Percentiles rank a stretch among this genome's conserved stretches.
phyloP scores from a whole-genome alignment of 2,113 vertebrate species.

The Gymnorhina tibicen region DNA sequence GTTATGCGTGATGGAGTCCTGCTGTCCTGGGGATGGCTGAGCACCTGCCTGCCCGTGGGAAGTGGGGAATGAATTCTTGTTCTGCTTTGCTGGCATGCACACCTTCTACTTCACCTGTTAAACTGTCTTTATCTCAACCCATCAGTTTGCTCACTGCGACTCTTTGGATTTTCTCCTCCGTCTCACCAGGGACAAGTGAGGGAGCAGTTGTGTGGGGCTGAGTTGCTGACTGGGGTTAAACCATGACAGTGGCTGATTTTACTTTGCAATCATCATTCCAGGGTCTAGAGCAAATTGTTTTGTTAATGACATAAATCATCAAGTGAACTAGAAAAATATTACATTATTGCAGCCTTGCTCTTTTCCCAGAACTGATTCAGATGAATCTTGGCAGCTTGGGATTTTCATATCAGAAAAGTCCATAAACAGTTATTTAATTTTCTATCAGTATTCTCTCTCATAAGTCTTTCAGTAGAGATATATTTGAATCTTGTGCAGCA shows the following conservation, averaged over 20 bases:
- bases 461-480: background rate
- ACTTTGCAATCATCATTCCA: background rate
- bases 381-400: slow-evolving; percentile 1
- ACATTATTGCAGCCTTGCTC: background rate
- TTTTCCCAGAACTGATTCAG: background rate
- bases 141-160: background rate
- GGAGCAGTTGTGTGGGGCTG: background rate
- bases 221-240: background rate
- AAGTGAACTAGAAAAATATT: background rate
- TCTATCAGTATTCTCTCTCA: background rate
- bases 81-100: background rate
- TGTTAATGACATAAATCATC: background rate
- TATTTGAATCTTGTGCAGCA: background rate
- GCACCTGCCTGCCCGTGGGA: background rate
- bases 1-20: rapidly evolving
- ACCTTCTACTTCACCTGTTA: background rate
- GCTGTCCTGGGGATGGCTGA: background rate
- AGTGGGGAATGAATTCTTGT: background rate
- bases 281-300: background rate
- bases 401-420: slow-evolving; percentile 1
- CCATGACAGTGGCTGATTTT: background rate
- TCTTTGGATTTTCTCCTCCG: background rate
- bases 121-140: background rate
- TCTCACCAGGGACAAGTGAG: background rate
- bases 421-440: slow-evolving; percentile 17